These are phyloP conservation scores for Phylloscopus trochiloides DNA, from an alignment of 2,113 vertebrate species.

Conservation along the genomic window DNA sequence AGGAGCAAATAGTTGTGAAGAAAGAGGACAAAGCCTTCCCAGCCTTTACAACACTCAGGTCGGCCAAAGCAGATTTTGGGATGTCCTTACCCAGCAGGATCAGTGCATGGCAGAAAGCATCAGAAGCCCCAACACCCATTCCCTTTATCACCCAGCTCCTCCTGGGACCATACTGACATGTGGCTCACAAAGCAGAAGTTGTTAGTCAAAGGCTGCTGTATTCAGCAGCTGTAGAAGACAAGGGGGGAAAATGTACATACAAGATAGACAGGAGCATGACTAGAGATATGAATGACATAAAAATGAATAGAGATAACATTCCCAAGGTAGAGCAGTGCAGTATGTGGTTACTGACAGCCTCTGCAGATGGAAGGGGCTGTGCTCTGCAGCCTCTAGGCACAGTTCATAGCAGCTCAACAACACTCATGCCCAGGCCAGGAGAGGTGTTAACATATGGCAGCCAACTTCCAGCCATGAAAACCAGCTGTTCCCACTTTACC, in stretches of 20 bases:
- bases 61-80: background rate
- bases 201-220: background rate
- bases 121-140: background rate
- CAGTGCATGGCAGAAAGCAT: background rate
- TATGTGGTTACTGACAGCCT: background rate
- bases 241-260: background rate
- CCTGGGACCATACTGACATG: background rate
- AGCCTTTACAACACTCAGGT: background rate
- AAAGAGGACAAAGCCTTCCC: background rate
- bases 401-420: background rate
- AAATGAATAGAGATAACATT: background rate
- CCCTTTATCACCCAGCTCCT: background rate
- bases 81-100: background rate
- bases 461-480: background rate
- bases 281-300: background rate
- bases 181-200: background rate
- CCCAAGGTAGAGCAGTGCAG: background rate
- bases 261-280: background rate
- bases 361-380: background rate
- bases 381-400: background rate
- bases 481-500: background rate
- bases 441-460: constrained; percentile 5
- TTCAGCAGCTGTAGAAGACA: background rate
- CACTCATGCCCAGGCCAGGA: background rate
- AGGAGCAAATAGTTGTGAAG: background rate